Base-by-base conservation (phyloP, 2,113 vertebrate species). In the Austrofundulus limnaeus region DNA sequence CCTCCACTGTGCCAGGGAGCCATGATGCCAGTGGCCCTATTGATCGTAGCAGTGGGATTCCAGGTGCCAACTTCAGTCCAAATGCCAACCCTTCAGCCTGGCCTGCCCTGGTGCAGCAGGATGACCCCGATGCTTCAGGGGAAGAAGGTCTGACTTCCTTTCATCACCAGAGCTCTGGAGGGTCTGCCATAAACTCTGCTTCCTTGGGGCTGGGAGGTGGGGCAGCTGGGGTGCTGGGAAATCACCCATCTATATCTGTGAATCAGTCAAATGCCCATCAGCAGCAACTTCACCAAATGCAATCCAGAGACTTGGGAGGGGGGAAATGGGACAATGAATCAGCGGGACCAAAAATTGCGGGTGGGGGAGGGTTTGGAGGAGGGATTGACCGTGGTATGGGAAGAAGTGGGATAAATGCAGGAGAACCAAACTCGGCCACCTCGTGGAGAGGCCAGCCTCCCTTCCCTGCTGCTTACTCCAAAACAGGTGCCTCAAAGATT, bases 41-140 rank as follows among this genome's bases (percentile, higher is more conserved):
- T 2, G 90, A 95, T 89, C 90, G 94, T 86, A 93, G 93, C 92
- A 92, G 95, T 84, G 94, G 95, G 92, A 95, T 95, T 96, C 89
- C 92, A 90, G 93, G 92, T 93, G 92, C 92, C 95, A 98, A 97
- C 90, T 98, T 98, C 92, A 97, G 94, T 93, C 97, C 97, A 96
- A 98, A 97, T 94, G 98, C 95, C 94, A 98, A 98, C 92, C 97
- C 97, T 51, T 96, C 96, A 81, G 97, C 97, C 92, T 98, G 97
- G 97, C 97, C 96, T 19, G 95, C 96, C 17, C 91, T 99, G 88
- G 96, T 96, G 88, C 96, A 98, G 92, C 96, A 98, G 91, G 94
- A 96, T 63, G 90, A 85, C 68, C 72, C 82, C 9, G 59, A 82
- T 70, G 79, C 80, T 66, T 76, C 70, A 68, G 90, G 84, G 61